Base-by-base conservation (phyloP, 2,113 vertebrate species). In the Gadus chalcogrammus region DNA sequence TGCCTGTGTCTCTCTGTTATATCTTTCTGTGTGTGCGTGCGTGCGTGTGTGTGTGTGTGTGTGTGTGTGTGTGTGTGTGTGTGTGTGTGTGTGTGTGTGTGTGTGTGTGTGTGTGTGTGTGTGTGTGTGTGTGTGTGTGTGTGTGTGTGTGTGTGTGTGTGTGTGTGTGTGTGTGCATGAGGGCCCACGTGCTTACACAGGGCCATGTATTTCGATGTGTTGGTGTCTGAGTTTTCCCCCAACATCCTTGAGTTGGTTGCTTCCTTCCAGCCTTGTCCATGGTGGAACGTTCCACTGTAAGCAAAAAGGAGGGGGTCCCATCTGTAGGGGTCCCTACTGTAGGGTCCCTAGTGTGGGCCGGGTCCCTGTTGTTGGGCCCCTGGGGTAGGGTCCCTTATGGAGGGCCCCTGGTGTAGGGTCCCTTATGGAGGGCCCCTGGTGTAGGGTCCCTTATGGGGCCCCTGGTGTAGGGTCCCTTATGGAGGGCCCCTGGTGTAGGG, bases 381-480 rank as follows among this genome's bases (percentile, higher is more conserved):
- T 31, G 31, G 31, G 2, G 1, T 31, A 31, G 31, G 31, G 31
- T 3, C 31, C 31, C 31, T 31, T 2, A 3, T 31, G 1, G 0
- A 31, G 31, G 31, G 3, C 4, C 31, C 31, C 31, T 31, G 31
- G 1, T 31, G 31, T 31, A 31, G 31, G 31, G 31, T 31, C 31
- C 31, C 31, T 31, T 0, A 1, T 31, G 31, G 2, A 31, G 31
- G 31, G 31, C 4, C 31, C 31, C 31, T 31, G 3, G 1, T 31
- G 31, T 6, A 31, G 31, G 31, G 3, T 31, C 31, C 31, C 31
- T 2, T 4, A 0, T 31, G 31, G 31, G 31, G 31, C 5, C 31
- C 31, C 31, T 31, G 5, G 5, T 83, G 81, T 81, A 84, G 82
- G 79, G 77, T 85, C 80, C 69, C 68, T 79, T 68, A 3, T 31